Conservation (phyloP, 30 jellyfish, hydroid and myxozoan species). For the Hydractinia echinata region DNA sequence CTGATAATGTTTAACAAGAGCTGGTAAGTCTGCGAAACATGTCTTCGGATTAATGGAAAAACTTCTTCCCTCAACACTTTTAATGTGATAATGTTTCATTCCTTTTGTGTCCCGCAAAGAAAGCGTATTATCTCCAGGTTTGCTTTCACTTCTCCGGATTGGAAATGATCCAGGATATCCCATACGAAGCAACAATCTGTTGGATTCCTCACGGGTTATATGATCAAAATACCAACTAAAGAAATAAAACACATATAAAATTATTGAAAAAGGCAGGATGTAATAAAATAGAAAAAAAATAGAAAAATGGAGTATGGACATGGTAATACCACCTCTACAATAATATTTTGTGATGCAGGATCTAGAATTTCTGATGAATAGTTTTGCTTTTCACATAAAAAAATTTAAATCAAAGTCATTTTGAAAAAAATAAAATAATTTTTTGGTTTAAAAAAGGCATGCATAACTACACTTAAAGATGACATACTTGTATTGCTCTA, state of each 20-base stretch:
- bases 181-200: constrained; percentile 13
- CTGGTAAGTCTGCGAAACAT: constrained; percentile 15
- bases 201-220: neutral
- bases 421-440: too few relatives aligned
- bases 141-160: constrained; percentile 8
- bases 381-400: too few relatives aligned
- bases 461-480: too few relatives aligned
- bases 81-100: constrained; percentile 15
- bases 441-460: too few relatives aligned
- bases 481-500: constrained; percentile 24
- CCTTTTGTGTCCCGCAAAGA: constrained; percentile 6
- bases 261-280: too few relatives aligned
- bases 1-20: constrained; percentile 21
- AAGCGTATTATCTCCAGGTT: constrained; percentile 1
- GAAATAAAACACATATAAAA: neutral
- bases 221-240: constrained; percentile 24
- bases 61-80: neutral
- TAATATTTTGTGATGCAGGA: too few relatives aligned
- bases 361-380: too few relatives aligned
- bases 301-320: too few relatives aligned
- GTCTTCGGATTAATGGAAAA: neutral
- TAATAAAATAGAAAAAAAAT: too few relatives aligned
- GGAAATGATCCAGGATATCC: constrained; percentile 23
- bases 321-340: too few relatives aligned
- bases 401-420: too few relatives aligned